A percentile compares a stretch with the other conserved stretches of the same genome.
Evolutionary conservation across 2,888 invertebrate species (phyloP).

Genomic region (Rotaria sp.): DNA sequence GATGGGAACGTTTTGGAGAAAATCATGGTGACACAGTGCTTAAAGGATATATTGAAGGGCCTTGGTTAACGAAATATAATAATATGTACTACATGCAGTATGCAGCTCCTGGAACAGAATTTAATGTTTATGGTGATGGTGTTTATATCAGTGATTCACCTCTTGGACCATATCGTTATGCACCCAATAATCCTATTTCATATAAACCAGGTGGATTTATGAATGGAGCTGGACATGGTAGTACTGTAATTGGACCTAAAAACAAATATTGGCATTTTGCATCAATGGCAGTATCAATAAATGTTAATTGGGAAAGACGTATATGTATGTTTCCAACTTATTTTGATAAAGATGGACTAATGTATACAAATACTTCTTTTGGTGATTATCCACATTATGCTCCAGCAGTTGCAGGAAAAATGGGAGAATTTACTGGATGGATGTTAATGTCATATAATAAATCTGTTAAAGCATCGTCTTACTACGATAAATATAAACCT

Average conservation of each 20-base stretch:
- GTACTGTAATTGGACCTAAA: neutral
- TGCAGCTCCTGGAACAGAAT: slow-evolving; percentile 6
- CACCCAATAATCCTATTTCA: neutral
- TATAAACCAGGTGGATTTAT: slow-evolving; percentile 22
- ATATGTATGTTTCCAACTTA: slow-evolving; percentile 5
- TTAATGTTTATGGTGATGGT: slow-evolving; percentile 4
- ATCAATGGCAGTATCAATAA: neutral
- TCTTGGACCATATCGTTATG: neutral
- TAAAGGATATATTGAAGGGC: neutral
- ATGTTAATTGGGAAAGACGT: neutral
- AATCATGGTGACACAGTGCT: neutral
- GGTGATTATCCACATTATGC: slow-evolving; percentile 19
- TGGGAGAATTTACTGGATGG: neutral
- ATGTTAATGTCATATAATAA: neutral
- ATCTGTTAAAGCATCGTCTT: neutral
- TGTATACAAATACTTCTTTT: neutral
- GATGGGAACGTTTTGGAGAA: slow-evolving; percentile 13
- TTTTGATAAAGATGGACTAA: neutral
- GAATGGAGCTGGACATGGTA: slow-evolving; percentile 16
- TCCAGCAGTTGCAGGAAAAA: neutral
- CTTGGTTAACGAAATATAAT: neutral
- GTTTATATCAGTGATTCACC: slow-evolving; percentile 12
- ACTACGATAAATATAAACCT: neutral
- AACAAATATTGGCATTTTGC: slow-evolving; percentile 1
- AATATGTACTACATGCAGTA: slow-evolving; percentile 17